phyloP scores from a whole-genome alignment of 2,888 invertebrate genomes.

The Drosophila bunnanda region DNA sequence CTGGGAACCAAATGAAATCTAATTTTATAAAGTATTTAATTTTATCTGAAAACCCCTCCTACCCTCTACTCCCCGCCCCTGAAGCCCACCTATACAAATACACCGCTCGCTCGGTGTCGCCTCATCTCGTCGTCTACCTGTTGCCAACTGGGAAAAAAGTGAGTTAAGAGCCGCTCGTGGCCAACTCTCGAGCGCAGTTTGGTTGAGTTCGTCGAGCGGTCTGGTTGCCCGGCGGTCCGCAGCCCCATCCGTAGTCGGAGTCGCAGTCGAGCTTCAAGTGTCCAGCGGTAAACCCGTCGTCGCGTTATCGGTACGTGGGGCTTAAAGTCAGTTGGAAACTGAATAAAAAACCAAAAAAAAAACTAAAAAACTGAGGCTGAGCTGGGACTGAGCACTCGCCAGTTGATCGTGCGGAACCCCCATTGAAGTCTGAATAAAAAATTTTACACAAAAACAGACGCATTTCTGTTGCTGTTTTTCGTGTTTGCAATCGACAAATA shows the following conservation, averaged over 20 bases:
- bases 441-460: conserved; percentile 43
- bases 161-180: conserved; percentile 78
- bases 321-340: conserved; percentile 15
- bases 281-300: conserved; percentile 73
- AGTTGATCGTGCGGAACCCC: conserved; percentile 76
- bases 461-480: conserved; percentile 32
- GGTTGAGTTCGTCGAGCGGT: conserved; percentile 74
- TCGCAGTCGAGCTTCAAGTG: conserved; percentile 47
- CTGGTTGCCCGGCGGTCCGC: conserved; percentile 64
- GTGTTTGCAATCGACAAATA: conserved; percentile 50
- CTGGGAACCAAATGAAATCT: accelerated
- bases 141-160: conserved; percentile 55
- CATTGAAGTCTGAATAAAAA: conserved; percentile 33
- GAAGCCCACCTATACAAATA: conserved; percentile 15
- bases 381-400: conserved; percentile 49
- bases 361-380: conserved; percentile 13
- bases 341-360: background rate
- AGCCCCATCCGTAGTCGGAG: conserved; percentile 40
- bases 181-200: conserved; percentile 78
- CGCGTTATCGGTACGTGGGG: conserved; percentile 71
- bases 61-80: conserved; percentile 2
- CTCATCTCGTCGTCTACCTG: conserved; percentile 29
- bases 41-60: background rate
- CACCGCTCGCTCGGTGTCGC: conserved; percentile 7
- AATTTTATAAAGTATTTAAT: background rate